Base-by-base conservation (phyloP, 2,888 invertebrate genomes). In the Anorthoa munda region DNA sequence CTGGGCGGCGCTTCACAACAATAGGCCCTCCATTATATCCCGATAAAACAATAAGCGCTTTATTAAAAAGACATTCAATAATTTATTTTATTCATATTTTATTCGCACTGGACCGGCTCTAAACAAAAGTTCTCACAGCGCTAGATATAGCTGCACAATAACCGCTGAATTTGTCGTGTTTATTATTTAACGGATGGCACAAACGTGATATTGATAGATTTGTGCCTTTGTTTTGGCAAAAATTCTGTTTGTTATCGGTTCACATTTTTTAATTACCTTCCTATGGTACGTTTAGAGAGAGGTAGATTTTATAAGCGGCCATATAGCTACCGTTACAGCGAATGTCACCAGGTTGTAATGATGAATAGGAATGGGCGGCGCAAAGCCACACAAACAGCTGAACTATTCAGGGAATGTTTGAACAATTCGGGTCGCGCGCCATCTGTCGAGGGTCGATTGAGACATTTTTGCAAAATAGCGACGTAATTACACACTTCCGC, bases 31-130 rank as follows among this genome's bases (percentile, higher is more conserved):
- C 93, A 95, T 96, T 96, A 94, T 96, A 94, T 95, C 78, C 90
- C 85, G 91, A 91, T 95, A 96, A 96, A 96, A 96, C 96, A 96
- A 96, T 95, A 93, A 91, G 90, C 91, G 90, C 94, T 95, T 94
- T 96, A 96, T 96, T 96, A 96, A 96, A 95, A 95, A 96, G 96
- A 96, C 95, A 95, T 96, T 95, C 94, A 94, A 91, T 94, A 94
- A 95, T 95, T 95, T 95, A 95, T 96, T 94, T 95, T 93, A 95
- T 95, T 95, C 93, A 93, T 93, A 94, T 94, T 95, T 95, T 95
- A 94, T 95, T 95, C 90, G 90, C 93, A 93, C 90, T 89, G 88
- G 89, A 90, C 89, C 88, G 88, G 84, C 72, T 87, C 77, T 87
- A 90, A 92, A 94, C 93, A 95, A 95, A 94, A 92, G 92, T 90